Conservation (phyloP, 2,113 vertebrate species). For the Siphamia tubifer region DNA sequence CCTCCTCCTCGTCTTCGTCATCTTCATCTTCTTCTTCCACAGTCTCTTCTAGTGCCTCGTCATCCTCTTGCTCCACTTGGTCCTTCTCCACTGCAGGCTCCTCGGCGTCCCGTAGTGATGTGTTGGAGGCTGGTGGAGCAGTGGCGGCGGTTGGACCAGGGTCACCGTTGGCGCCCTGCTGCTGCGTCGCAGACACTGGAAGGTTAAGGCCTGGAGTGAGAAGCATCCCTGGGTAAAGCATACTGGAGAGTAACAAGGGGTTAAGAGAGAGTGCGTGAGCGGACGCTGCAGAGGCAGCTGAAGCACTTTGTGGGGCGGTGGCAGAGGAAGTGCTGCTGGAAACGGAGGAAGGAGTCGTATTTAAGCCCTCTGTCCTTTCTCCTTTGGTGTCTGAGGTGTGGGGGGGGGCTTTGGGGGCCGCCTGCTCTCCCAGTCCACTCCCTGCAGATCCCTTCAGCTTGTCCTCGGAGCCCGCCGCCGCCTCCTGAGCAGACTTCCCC, state of each 20-base stretch:
- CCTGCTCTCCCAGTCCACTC: slow-evolving; percentile 71
- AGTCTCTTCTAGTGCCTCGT: slow-evolving; percentile 34
- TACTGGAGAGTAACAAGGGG: slow-evolving; percentile 95
- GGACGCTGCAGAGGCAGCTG: slow-evolving; percentile 73
- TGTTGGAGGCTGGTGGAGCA: slow-evolving; percentile 32
- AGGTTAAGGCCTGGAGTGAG: slow-evolving; percentile 99
- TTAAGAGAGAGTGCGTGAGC: slow-evolving; percentile 89
- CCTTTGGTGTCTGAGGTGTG: slow-evolving; percentile 80
- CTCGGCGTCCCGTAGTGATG: slow-evolving; percentile 6
- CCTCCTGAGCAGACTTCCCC: slow-evolving; percentile 82
- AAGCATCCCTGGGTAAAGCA: slow-evolving; percentile 99
- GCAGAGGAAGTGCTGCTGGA: slow-evolving; percentile 85
- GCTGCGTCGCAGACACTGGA: slow-evolving; percentile 90
- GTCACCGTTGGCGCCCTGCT: slow-evolving; percentile 87
- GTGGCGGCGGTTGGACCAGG: slow-evolving; percentile 66
- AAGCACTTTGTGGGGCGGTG: slow-evolving; percentile 82
- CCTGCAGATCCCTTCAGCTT: slow-evolving; percentile 80
- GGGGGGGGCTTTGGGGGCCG: slow-evolving; percentile 46
- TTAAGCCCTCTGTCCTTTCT: slow-evolving; percentile 93
- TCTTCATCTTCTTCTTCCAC: slow-evolving; percentile 43
- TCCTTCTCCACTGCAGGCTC: slow-evolving; percentile 22
- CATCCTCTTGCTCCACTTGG: slow-evolving; percentile 22
- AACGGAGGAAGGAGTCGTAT: slow-evolving; percentile 79
- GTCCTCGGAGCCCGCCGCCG: slow-evolving; percentile 74
- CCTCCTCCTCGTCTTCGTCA: slow-evolving; percentile 55